Base-by-base conservation (phyloP, 2,888 invertebrate species). In the Helicoverpa assulta region DNA sequence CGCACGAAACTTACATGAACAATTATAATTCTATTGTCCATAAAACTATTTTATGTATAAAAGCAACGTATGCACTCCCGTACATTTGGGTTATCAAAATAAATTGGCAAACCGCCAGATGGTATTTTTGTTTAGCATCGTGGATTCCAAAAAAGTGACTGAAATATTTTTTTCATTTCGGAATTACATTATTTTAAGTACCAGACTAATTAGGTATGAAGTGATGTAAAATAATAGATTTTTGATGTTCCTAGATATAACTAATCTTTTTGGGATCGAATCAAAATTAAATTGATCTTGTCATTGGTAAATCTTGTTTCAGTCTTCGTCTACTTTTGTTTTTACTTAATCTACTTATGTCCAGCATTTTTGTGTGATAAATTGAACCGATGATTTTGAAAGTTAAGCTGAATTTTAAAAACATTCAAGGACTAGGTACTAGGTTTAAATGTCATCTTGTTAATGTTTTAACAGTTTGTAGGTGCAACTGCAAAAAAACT, bases 81-180 rank as follows among this genome's bases (percentile, higher is more conserved):
- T 60, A 70, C 16, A 75, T 65, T 18, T 75, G 56, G 75, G 47
- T 75, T 79, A 78, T 80, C 60, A 79, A 75, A 74, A 78, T 73
- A 70, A 79, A 51, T 67, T 76, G 76, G 80, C 80, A 65, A 53
- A 14, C 63, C 57, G 58, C 77, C 77, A 78, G 61, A 51, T 65
- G 10, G n/a, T 79, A 79, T 79, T 77, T 70, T 58, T 63, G 43
- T 75, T 64, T 43, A 64, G 61, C 51, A 64, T 64, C 57, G 57
- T 53, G 59, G 51, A 0, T 56, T 64, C 54, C 66, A 61, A 70
- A 74, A 79, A 60, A 47, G 51, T 40, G 53, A 12, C 33, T 51
- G 26, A 58, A 60, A 62, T 70, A 61, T 64, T 70, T 57, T 55
- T 57, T 55, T 59, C 62, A 50, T 74, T 73, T 59, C 57, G 37